Percentiles rank a stretch among this genome's conserved stretches.
These are phyloP conservation scores for Chymomyza procnemis DNA, from an alignment of 2,888 invertebrate genomes.

Conservation along the genomic window DNA sequence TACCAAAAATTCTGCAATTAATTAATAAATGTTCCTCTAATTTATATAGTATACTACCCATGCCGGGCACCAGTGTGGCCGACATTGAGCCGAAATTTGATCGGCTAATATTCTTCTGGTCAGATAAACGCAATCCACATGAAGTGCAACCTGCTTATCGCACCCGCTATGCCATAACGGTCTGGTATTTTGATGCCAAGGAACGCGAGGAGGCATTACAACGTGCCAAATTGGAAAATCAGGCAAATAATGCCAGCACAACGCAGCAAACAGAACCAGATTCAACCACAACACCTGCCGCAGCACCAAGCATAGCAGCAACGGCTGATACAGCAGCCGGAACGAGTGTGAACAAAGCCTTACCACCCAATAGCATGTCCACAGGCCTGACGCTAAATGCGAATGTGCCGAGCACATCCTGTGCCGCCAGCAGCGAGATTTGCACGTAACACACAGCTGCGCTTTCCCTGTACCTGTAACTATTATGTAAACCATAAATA, in stretches of 20 bases:
- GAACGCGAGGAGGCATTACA: constrained; percentile 86
- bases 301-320: constrained; percentile 18
- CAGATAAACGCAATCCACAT: constrained; percentile 96
- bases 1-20: neutral
- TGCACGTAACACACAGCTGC: constrained; percentile 68
- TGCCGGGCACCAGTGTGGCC: constrained; percentile 89
- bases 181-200: constrained; percentile 94
- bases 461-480: constrained; percentile 15
- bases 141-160: constrained; percentile 95
- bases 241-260: constrained; percentile 51
- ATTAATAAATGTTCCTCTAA: too few species aligned
- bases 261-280: constrained; percentile 47
- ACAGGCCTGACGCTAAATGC: constrained; percentile 50
- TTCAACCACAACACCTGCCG: constrained; percentile 45
- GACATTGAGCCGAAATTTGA: constrained; percentile 96
- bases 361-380: constrained; percentile 52
- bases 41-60: constrained; percentile 88
- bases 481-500: constrained; percentile 29
- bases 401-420: constrained; percentile 59
- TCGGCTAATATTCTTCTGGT: constrained; percentile 97
- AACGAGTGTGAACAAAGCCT: constrained; percentile 25
- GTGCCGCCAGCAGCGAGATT: constrained; percentile 64
- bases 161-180: constrained; percentile 93
- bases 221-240: constrained; percentile 57
- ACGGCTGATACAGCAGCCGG: constrained; percentile 19